Base-by-base conservation (phyloP, 2,113 vertebrate species). In the Tupaia tana region DNA sequence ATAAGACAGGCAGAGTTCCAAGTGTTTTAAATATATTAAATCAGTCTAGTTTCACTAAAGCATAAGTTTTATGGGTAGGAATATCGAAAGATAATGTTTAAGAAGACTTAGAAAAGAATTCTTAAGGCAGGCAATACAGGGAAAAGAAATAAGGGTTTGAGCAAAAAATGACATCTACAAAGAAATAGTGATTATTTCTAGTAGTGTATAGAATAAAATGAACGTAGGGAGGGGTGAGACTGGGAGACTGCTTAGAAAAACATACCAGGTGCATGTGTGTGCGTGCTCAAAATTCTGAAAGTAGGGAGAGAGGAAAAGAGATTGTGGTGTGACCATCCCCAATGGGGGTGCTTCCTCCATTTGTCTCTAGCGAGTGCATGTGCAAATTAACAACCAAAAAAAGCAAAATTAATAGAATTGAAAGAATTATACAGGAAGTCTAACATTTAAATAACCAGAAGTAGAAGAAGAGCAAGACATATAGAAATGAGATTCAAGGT, bases 101-200 rank as follows among this genome's bases (percentile, higher is more conserved):
- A 43, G 94, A 86, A 89, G 7, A 43, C 29, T 79, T 92, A 54
- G 73, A 24, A 75, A 95, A 86, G 7, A 86, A 79, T 89, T 91
- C 20, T 77, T 93, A 15, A 14, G 64, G 27, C 11, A 52, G 15
- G 67, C 69, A 89, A 19, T 73, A 11, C 66, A 43, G 43, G 43
- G 77, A n/a, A 88, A 74, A 64, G 34, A 85, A 87, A 56, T 25
- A 20, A 78, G 12, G n/a, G 63, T 94, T 79, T 75, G 89, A 87
- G 16, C 4, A 31, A 66, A 86, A 19, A 75, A 86, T 78, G 77
- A 9, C 13, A 81, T 77, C 31, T 71, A 83, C 83, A 85, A 81
- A 71, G 67, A 87, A 59, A 31, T 58, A 71, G 3, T 56, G 66
- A 54, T 81, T 34, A 87, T 31, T 93, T 77, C 61, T 86, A 19